phyloP scores from a whole-genome alignment of 2,888 invertebrate genomes.

The Tachina grossa region DNA sequence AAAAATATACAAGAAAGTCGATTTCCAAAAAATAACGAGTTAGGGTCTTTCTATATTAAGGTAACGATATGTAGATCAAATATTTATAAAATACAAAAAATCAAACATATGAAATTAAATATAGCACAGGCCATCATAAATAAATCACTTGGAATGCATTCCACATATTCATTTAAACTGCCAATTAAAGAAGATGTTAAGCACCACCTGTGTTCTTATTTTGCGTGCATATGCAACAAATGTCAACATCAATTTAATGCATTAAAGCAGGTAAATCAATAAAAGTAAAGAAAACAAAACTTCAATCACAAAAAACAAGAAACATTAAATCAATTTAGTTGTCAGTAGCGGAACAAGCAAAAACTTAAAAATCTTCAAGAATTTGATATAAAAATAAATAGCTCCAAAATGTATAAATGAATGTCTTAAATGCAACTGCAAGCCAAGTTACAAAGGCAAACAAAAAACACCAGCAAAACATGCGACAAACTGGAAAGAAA shows the following conservation, averaged over 20 bases:
- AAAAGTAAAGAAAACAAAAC: not conserved
- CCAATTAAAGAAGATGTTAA: slow-evolving; percentile 28
- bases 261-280: not conserved
- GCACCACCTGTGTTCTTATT: not conserved
- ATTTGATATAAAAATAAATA: slow-evolving; percentile 10
- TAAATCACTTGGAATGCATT: not conserved
- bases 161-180: not conserved
- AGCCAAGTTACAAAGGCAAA: not conserved
- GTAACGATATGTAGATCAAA: no score
- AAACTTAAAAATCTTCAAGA: slow-evolving; percentile 8
- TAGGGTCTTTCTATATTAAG: no score
- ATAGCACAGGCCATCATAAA: not conserved
- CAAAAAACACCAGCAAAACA: not conserved
- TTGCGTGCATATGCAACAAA: slow-evolving; percentile 3
- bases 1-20: no score
- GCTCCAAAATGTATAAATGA: not conserved
- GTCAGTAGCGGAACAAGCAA: not conserved
- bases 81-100: not conserved
- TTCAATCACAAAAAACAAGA: not conserved
- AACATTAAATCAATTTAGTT: slow-evolving; percentile 31
- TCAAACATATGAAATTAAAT: not conserved
- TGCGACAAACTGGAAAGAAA: not conserved
- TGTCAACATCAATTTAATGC: not conserved
- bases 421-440: not conserved
- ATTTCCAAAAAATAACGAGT: no score